These are phyloP conservation scores for Leptopilina myrica DNA, from an alignment of 2,888 invertebrate species.

Conservation along the genomic window DNA sequence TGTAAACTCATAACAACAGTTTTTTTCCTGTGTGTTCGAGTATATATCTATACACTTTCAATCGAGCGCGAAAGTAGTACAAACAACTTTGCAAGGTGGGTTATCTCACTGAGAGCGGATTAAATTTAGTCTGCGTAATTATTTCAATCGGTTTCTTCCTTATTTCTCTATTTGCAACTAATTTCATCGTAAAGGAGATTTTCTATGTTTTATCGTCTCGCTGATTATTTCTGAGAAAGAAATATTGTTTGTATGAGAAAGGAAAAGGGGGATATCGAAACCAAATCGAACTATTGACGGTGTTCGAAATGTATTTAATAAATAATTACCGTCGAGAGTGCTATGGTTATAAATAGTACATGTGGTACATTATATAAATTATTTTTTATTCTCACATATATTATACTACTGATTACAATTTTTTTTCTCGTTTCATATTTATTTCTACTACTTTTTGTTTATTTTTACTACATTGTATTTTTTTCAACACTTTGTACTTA, in stretches of 20 bases:
- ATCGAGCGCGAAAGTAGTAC: conserved; percentile 26
- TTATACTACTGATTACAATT: too few relatives aligned
- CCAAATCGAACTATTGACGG: background rate
- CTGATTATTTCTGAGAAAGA: conserved; percentile 10
- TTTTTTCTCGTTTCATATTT: too few relatives aligned
- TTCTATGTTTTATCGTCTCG: conserved; percentile 18
- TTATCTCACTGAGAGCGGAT: conserved; percentile 12
- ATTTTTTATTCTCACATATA: too few relatives aligned
- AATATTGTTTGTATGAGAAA: conserved; percentile 15
- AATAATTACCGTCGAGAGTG: background rate
- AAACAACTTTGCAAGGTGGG: conserved; percentile 2
- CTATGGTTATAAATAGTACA: too few relatives aligned
- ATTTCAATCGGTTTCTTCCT: conserved; percentile 27
- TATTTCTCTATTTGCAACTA: conserved; percentile 29
- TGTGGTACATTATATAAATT: too few relatives aligned
- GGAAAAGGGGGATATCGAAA: conserved; percentile 5
- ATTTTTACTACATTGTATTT: too few relatives aligned
- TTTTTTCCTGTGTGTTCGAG: background rate
- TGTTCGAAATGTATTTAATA: background rate
- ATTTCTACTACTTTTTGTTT: too few relatives aligned
- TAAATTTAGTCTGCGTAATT: conserved; percentile 37
- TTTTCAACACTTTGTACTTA: too few relatives aligned
- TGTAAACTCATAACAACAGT: background rate
- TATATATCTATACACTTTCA: conserved; percentile 13
- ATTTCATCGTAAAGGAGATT: conserved; percentile 31